These are phyloP conservation scores for Ondatra zibethicus DNA, from an alignment of 2,113 vertebrate genomes.

Conservation along the genomic window DNA sequence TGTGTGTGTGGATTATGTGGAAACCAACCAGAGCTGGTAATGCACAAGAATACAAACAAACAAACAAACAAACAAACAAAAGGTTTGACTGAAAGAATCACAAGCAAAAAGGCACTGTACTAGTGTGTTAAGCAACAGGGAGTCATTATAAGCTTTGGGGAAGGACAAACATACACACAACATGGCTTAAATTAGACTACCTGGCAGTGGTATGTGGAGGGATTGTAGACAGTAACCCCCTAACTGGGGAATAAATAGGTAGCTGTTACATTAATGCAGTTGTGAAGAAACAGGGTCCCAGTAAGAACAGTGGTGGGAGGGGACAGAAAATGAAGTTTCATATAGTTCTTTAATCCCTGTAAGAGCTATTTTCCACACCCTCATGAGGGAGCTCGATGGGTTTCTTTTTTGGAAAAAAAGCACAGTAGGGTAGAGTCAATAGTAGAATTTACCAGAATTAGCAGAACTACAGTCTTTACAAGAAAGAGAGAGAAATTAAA, in stretches of 20 bases:
- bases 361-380: slow-evolving; percentile 10
- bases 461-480: slow-evolving; percentile 34
- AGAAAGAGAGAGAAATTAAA: slow-evolving; percentile 55
- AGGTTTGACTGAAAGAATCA: neutral
- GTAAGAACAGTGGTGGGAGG: neutral
- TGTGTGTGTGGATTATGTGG: neutral
- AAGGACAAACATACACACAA: neutral
- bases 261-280: neutral
- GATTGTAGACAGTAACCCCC: neutral
- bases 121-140: neutral
- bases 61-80: neutral
- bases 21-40: neutral
- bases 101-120: neutral
- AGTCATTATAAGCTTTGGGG: neutral
- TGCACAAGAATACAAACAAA: neutral
- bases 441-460: slow-evolving; percentile 48
- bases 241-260: neutral
- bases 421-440: neutral
- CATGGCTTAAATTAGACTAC: neutral
- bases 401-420: slow-evolving; percentile 19
- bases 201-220: neutral
- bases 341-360: slow-evolving; percentile 22
- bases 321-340: slow-evolving; percentile 61
- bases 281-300: slow-evolving; percentile 28
- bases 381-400: neutral